These are phyloP conservation scores for Hypsibius dujardini DNA, from an alignment of 1,140 invertebrate genomes.

Conservation along the genomic window DNA sequence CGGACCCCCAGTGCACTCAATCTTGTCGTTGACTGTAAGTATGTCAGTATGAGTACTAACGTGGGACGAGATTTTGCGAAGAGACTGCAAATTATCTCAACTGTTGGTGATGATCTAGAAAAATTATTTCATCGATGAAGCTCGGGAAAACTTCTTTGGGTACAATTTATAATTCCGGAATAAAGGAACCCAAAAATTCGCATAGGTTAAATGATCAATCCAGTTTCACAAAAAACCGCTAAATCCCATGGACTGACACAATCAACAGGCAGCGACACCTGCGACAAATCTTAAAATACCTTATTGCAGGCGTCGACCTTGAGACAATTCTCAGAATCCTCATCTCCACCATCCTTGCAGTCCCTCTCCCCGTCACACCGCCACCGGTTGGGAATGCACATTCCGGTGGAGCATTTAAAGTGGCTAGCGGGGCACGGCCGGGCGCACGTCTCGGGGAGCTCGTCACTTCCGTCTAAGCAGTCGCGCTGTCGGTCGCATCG, in stretches of 20 bases:
- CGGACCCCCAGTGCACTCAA: no score
- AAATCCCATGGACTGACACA: background rate
- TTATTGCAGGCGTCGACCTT: background rate
- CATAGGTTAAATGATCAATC: no score
- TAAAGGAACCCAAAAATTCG: no score
- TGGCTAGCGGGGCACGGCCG: constrained; percentile 57
- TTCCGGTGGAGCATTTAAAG: constrained; percentile 56
- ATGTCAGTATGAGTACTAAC: no score
- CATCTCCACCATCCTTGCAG: constrained; percentile 72
- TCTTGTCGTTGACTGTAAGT: no score
- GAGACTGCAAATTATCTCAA: no score
- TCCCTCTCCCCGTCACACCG: constrained; percentile 71
- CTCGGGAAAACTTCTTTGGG: no score
- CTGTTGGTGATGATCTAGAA: no score
- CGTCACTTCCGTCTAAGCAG: constrained; percentile 76
- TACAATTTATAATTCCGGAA: no score
- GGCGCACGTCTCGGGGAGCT: background rate
- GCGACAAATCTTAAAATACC: background rate
- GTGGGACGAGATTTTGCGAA: no score
- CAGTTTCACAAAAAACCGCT: background rate
- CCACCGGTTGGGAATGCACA: constrained; percentile 74
- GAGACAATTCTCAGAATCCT: constrained; percentile 33
- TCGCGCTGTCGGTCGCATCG: constrained; percentile 64
- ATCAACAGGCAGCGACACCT: background rate
- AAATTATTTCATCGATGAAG: no score